Base-by-base conservation (phyloP, 2,113 vertebrate species). In the Otocyon megalotis region DNA sequence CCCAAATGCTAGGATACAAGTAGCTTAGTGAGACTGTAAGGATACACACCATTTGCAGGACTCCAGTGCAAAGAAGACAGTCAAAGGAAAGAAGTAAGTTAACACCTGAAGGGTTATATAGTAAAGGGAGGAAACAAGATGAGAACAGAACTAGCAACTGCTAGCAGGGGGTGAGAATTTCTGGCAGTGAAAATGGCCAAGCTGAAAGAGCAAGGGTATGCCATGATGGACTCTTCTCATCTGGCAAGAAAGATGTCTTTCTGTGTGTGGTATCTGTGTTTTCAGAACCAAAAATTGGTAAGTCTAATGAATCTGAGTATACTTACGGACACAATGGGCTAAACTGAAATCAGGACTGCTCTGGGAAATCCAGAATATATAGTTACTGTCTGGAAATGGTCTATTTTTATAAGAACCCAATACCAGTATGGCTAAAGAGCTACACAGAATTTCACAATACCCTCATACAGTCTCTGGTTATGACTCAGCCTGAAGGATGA, bases 401-500 rank as follows among this genome's bases (percentile, higher is more conserved):
- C 95, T 97, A 77, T 87, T 96, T 90, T 92, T 67, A 94, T 97
- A 96, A 94, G 54, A 94, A 93, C n/a, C 56, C 89, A 96, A 96
- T 16, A 93, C 22, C 56, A 93, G 32, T 37, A 88, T 76, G 62
- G 89, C 69, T 97, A 67, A 90, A 96, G 63, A 92, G 87, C 60
- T 94, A 28, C 50, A 91, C 4, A 77, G 28, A 93, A 60, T 96
- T 97, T 96, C 95, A 92, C 81, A 96, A 87, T 84, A 94, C 13
- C 54, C 86, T 88, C 62, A 88, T 82, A 94, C 19, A 95, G 69
- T 65, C 80, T 87, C 60, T 94, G 81, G 80, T 82, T 90, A 90
- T 97, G 93, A 97, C 62, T 96, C 94, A 96, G 15, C 15, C 28
- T 76, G 50, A 96, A 71, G 72, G 35, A 97, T 74, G 77, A 92